Percentiles rank a stretch among this genome's conserved stretches.
These are phyloP conservation scores for Puntigrus tetrazona DNA, from an alignment of 2,113 vertebrate species.

Conservation along the genomic window DNA sequence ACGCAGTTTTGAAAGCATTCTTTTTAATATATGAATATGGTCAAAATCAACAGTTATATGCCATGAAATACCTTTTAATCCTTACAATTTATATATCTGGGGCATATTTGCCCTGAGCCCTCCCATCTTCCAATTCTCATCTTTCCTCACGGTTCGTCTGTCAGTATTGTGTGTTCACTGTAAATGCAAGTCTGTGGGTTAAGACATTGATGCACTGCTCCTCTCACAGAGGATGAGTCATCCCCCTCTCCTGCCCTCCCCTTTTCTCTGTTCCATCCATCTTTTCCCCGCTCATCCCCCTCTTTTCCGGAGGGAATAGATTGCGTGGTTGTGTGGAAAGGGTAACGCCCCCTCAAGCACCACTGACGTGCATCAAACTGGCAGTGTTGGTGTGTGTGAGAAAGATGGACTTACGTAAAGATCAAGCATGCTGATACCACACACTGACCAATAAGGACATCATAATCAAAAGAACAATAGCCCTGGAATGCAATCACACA, in stretches of 20 bases:
- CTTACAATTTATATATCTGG: neutral
- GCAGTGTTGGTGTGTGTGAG: neutral
- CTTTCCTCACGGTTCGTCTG: neutral
- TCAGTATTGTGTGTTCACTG: neutral
- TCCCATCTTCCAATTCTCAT: neutral
- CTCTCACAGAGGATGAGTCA: slow-evolving; percentile 46
- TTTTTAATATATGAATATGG: too few species aligned
- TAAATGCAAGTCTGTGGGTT: slow-evolving; percentile 3
- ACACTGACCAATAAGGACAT: neutral
- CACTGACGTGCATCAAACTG: slow-evolving; percentile 15
- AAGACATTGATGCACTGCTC: slow-evolving; percentile 19
- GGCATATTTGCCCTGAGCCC: neutral
- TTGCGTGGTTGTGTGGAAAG: slow-evolving; percentile 5
- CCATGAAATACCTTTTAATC: neutral
- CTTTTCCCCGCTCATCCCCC: neutral
- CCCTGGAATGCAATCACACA: neutral
- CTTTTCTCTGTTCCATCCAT: neutral
- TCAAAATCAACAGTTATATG: neutral
- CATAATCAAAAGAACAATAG: neutral
- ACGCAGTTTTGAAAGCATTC: too few species aligned
- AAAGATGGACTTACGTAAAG: neutral
- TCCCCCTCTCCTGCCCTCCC: slow-evolving; percentile 1
- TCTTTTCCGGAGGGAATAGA: neutral
- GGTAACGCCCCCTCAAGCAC: slow-evolving; percentile 26
- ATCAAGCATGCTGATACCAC: neutral